Percentiles rank a stretch among this genome's conserved stretches.
Conservation (phyloP, 2,113 vertebrate species). For the Apistogramma diplotaenia region DNA sequence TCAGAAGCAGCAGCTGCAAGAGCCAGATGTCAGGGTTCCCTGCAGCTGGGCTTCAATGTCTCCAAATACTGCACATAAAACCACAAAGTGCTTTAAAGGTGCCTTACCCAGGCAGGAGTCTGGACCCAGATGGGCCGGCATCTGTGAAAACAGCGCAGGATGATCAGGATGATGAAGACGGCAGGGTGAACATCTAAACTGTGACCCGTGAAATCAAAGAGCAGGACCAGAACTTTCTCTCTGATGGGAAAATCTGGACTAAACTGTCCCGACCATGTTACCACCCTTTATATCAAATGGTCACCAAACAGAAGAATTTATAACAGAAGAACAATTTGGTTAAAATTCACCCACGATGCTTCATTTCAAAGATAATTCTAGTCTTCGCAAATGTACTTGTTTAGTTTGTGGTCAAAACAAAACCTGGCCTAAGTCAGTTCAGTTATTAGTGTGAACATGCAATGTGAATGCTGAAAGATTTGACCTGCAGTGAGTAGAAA, state of each 20-base stretch:
- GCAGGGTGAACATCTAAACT: background rate
- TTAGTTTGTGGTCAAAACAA: background rate
- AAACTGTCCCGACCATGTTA: accelerated
- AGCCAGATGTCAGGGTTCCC: background rate
- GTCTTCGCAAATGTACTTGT: no score
- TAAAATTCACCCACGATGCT: no score
- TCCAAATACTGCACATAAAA: background rate
- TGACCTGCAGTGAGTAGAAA: background rate
- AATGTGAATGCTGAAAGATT: background rate
- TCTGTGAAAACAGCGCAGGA: constrained; percentile 34
- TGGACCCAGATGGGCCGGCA: constrained; percentile 44
- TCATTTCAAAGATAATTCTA: no score
- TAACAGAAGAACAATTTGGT: background rate
- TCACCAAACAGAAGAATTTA: background rate
- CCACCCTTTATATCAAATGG: background rate
- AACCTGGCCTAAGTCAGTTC: background rate
- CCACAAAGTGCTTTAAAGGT: accelerated
- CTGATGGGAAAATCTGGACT: background rate
- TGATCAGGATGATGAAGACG: background rate
- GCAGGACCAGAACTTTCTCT: background rate
- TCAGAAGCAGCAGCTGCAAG: background rate
- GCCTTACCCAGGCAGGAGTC: constrained; percentile 26
- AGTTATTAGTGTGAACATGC: background rate
- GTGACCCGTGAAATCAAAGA: background rate
- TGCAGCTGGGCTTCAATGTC: background rate